phyloP scores from a whole-genome alignment of 1,140 invertebrate genomes.

The Neuroterus valhalla region DNA sequence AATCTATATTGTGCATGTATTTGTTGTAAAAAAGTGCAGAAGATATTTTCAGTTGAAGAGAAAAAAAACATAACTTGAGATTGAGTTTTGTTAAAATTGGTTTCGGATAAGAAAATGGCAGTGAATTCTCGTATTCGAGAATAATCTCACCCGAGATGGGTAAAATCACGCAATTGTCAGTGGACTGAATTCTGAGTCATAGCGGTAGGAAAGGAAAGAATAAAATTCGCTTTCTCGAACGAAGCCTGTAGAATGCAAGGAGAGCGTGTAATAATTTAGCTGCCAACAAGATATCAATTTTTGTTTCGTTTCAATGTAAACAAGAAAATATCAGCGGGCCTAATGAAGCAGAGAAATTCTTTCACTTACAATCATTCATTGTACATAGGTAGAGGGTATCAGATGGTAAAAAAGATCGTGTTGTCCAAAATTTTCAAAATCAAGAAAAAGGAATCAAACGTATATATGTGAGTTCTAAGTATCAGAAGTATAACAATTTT shows the following conservation, averaged over 20 bases:
- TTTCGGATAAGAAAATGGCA: conserved; percentile 14
- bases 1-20: not conserved
- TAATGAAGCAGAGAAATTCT: conserved; percentile 7
- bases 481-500: no score
- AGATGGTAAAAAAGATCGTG: no score
- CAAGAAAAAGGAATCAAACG: no score
- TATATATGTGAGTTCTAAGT: no score
- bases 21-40: not conserved
- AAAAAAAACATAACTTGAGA: not conserved
- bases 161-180: conserved; percentile 15
- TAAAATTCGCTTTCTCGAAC: conserved; percentile 18
- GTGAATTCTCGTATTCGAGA: not conserved
- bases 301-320: conserved; percentile 15
- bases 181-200: conserved; percentile 19
- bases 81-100: not conserved
- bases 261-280: conserved; percentile 28
- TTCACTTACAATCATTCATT: not conserved
- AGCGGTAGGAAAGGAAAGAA: conserved; percentile 13
- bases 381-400: no score
- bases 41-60: conserved; percentile 13
- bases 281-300: conserved; percentile 19
- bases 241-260: conserved; percentile 20
- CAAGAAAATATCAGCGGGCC: not conserved
- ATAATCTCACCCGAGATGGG: conserved; percentile 19
- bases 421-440: no score